Evolutionary conservation across 1,140 invertebrate species (phyloP), one percentile per base, ranked within the genome.

Genomic region (Pygmarrhopalites habei): DNA sequence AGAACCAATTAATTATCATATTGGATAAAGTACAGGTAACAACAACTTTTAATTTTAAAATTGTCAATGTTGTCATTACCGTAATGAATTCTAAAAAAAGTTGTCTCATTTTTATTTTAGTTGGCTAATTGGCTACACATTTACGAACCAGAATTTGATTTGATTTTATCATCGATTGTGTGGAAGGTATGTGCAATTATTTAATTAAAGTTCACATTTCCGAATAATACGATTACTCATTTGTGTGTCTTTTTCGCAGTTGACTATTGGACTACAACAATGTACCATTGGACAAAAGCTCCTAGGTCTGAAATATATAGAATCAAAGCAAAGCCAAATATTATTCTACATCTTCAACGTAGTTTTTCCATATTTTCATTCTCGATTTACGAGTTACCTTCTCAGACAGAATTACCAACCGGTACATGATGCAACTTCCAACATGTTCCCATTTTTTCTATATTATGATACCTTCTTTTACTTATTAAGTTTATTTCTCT

Each of bases 261-360:
- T 17, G 76, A 75, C 47, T 73, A 79, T 62, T 75, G 78, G 47
- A 77, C 76, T 53, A 4, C 51, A 53, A n/a, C 25, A 30, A 12
- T 77, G 75, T 32, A 82, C 82, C 39, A 83, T 84, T 78, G 82
- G 83, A 0, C 83, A 85, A 63, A 79, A 82, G 60, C 76, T 85
- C 68, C 70, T 85, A 17, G 82, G 81, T 7, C 70, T 84, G 4
- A 79, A 79, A 62, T 85, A 83, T 69, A 79, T 79, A 71, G 74
- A 23, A 76, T 78, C 35, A 76, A 79, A 60, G 72, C 80, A 39
- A 75, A 79, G 1, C 75, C 72, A 39, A 77, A 67, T 59, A 30
- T 51, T 43, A 58, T 47, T 65, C 15, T 70, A 65, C 51, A 56
- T 55, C 12, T 14, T 70, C 29, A 58, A 70, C 21, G 58, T 29